Percentiles rank a stretch among this genome's conserved stretches.
phyloP scores from a whole-genome alignment of 1,140 invertebrate species.

The Schlechtendalia chinensis region DNA sequence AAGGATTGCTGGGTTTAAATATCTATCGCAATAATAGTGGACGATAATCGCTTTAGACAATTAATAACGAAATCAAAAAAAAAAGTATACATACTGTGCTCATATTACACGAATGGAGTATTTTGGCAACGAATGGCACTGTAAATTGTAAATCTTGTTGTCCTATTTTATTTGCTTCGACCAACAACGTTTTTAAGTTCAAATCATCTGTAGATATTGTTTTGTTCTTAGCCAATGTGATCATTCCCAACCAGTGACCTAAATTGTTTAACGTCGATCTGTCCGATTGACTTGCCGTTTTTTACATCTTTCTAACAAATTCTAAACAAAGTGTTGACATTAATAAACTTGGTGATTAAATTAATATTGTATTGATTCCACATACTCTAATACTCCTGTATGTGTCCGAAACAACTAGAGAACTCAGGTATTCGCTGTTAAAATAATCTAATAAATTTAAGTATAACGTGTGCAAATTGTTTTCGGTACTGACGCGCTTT shows the following conservation, averaged over 20 bases:
- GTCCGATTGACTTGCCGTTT: conserved; percentile 96
- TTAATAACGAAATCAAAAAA: not conserved
- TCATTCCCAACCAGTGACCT: conserved; percentile 97
- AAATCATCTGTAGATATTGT: conserved; percentile 90
- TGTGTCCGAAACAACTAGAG: conserved; percentile 89
- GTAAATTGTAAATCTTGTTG: conserved; percentile 96
- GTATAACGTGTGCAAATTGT: conserved; percentile 96
- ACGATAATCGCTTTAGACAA: not conserved
- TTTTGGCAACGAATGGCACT: conserved; percentile 98
- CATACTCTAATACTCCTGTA: conserved; percentile 90
- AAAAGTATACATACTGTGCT: conserved; percentile 64
- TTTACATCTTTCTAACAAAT: conserved; percentile 91
- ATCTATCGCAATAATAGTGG: conserved; percentile 60
- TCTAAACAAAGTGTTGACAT: conserved; percentile 54
- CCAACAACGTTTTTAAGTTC: conserved; percentile 87
- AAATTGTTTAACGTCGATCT: conserved; percentile 95
- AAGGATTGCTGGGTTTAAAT: conserved; percentile 96
- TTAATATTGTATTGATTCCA: conserved; percentile 2
- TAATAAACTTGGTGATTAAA: not conserved
- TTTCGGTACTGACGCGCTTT: conserved; percentile 96
- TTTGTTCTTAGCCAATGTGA: conserved; percentile 90
- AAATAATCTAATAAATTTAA: conserved; percentile 93
- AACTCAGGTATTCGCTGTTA: conserved; percentile 77
- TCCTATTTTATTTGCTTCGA: conserved; percentile 97
- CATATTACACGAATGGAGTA: conserved; percentile 95